Conservation (phyloP, 2,113 vertebrate genomes). For the Columba livia region DNA sequence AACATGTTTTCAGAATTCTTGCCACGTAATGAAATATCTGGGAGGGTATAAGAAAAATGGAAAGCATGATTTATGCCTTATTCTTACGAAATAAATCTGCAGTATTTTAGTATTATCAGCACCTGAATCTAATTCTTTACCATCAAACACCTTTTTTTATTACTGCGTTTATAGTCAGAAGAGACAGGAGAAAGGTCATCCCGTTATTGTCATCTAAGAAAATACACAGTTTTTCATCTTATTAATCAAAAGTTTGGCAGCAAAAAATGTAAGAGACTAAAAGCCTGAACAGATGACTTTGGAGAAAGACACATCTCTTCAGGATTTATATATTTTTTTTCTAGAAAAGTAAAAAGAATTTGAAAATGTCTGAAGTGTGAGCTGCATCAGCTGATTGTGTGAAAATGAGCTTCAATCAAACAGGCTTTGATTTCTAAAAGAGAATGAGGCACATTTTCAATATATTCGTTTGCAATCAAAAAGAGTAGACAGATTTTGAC, state of each 20-base stretch:
- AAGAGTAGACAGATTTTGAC: neutral
- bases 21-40: neutral
- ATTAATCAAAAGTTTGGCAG: neutral
- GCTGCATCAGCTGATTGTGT: conserved; percentile 8
- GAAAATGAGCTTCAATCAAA: conserved; percentile 56
- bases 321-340: neutral
- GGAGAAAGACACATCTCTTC: neutral
- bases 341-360: neutral
- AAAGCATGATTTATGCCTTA: neutral
- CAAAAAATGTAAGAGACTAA: neutral
- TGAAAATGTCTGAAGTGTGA: neutral
- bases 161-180: neutral
- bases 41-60: neutral
- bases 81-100: neutral
- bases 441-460: neutral
- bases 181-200: neutral
- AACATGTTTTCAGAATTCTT: neutral
- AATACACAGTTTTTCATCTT: neutral
- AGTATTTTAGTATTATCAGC: neutral
- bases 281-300: neutral
- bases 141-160: neutral
- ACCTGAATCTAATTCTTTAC: neutral
- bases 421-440: conserved; percentile 23
- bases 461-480: conserved; percentile 41
- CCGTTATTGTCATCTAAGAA: neutral